Evolutionary conservation across 1,140 invertebrate species (phyloP).

Genomic region (Choristoneura fumiferana): DNA sequence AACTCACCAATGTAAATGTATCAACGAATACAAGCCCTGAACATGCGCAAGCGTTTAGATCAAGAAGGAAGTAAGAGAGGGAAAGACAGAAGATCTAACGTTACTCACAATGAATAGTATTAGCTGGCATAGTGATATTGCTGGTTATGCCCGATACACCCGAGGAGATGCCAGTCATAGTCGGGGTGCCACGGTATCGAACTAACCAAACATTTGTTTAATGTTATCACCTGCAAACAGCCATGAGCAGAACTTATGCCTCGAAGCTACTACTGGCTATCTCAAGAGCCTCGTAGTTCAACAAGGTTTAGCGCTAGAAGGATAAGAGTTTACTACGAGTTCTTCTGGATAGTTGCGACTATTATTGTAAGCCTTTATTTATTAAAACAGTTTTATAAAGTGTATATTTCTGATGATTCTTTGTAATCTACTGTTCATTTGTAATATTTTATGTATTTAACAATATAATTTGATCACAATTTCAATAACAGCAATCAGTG

Average conservation of each 20-base stretch:
- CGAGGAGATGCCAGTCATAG: conserved; percentile 36
- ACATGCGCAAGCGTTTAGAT: conserved; percentile 5
- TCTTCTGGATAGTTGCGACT: neutral
- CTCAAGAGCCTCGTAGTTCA: neutral
- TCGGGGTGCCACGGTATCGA: conserved; percentile 70
- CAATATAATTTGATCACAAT: too few relatives aligned
- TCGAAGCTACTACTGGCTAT: conserved; percentile 54
- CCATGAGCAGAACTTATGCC: conserved; percentile 69
- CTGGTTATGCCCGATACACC: conserved; percentile 37
- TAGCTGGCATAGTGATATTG: conserved; percentile 52
- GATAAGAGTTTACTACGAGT: neutral
- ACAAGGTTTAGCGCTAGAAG: conserved; percentile 17
- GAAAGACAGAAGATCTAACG: conserved; percentile 9
- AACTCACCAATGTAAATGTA: neutral
- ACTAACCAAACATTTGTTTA: conserved; percentile 78
- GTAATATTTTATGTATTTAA: too few relatives aligned
- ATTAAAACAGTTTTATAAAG: too few relatives aligned
- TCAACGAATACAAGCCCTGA: neutral
- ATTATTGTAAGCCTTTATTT: too few relatives aligned
- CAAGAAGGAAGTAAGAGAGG: conserved; percentile 13
- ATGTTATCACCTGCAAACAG: conserved; percentile 77
- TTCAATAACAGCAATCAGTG: too few relatives aligned
- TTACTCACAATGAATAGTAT: conserved; percentile 60
- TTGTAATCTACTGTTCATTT: too few relatives aligned
- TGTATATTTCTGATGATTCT: too few relatives aligned